A percentile compares a stretch with the other conserved stretches of the same genome.
These are phyloP conservation scores for Solen grandis DNA, from an alignment of 1,140 invertebrate species.

Conservation along the genomic window DNA sequence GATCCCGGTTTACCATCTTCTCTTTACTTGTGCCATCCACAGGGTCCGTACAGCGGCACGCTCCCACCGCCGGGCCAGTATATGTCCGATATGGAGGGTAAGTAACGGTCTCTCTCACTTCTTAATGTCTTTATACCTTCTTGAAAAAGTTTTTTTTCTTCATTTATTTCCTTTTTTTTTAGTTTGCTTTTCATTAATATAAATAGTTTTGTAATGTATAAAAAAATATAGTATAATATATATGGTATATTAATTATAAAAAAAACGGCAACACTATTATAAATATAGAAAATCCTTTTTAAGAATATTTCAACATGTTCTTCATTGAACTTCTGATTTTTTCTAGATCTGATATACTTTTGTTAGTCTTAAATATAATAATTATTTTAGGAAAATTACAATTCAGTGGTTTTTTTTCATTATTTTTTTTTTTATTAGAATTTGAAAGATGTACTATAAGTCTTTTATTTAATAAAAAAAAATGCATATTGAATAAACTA, in stretches of 20 bases:
- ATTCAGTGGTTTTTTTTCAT: too few species aligned
- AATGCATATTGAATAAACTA: too few species aligned
- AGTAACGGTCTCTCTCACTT: neutral
- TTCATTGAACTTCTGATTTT: too few species aligned
- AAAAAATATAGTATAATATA: neutral
- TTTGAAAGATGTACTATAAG: too few species aligned
- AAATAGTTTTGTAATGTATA: neutral
- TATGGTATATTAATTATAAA: neutral
- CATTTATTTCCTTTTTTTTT: neutral
- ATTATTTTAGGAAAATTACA: too few species aligned
- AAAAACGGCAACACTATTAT: neutral
- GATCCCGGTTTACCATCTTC: neutral
- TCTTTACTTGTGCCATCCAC: slow-evolving; percentile 29
- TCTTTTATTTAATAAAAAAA: too few species aligned
- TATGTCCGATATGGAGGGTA: slow-evolving; percentile 58
- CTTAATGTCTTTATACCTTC: neutral
- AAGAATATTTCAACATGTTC: too few species aligned
- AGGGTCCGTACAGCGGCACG: slow-evolving; percentile 38
- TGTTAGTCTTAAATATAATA: too few species aligned
- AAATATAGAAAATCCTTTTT: neutral
- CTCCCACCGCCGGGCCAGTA: slow-evolving; percentile 50
- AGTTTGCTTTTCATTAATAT: neutral
- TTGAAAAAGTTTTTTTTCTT: too few species aligned
- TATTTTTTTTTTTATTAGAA: too few species aligned
- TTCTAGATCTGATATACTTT: too few species aligned